Evolutionary conservation across 2,113 vertebrate genomes (phyloP).

Genomic region (Podarcis raffonei): DNA sequence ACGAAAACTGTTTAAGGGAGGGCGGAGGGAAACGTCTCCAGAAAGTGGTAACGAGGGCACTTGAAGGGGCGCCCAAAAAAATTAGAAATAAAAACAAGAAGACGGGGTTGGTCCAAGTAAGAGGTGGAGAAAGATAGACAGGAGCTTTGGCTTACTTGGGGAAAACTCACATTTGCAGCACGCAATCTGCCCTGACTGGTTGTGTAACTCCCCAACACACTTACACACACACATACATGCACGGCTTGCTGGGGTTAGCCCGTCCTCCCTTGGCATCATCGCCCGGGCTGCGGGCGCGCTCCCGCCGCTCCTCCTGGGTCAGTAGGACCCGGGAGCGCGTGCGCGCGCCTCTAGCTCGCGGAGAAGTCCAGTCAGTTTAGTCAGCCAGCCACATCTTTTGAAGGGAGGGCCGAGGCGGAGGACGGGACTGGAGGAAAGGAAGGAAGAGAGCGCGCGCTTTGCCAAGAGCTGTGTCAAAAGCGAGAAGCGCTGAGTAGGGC

Average conservation of each 20-base stretch:
- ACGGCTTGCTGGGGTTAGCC: constrained; percentile 32
- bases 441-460: neutral
- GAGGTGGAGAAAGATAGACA: neutral
- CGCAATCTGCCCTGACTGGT: constrained; percentile 44
- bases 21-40: neutral
- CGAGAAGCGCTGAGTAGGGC: neutral
- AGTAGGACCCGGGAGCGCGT: constrained; percentile 18
- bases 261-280: constrained; percentile 53
- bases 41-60: neutral
- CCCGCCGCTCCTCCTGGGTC: constrained; percentile 19
- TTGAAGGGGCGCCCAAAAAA: neutral
- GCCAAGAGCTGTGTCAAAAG: neutral
- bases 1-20: neutral
- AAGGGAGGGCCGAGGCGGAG: neutral
- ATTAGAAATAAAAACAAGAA: too few relatives aligned
- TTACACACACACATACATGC: neutral
- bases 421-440: too few relatives aligned
- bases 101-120: neutral
- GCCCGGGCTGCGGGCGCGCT: constrained; percentile 47
- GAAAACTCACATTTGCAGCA: constrained; percentile 46
- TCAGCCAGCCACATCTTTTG: neutral
- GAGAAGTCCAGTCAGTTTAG: neutral
- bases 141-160: constrained; percentile 46
- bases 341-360: neutral
- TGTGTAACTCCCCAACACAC: constrained; percentile 63